Percentiles rank a stretch among this genome's conserved stretches.
Conservation (phyloP, 2,797 vertebrate species). For the Paratrypauchen microcephalus region DNA sequence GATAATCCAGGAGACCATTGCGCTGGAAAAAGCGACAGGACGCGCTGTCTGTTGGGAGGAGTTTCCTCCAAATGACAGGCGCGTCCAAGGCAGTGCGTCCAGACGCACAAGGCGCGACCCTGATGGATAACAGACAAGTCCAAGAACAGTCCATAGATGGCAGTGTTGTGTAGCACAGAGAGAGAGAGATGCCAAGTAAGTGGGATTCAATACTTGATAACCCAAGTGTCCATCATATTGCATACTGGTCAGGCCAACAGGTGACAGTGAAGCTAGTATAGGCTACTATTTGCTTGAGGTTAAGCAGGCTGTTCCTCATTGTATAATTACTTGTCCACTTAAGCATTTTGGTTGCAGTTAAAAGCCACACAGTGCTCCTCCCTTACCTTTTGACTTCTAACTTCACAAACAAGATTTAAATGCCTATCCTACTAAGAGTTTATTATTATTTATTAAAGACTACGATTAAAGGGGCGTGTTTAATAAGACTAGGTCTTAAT, state of each 20-base stretch:
- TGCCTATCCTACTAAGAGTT: too few species aligned
- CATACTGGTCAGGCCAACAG: neutral
- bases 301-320: neutral
- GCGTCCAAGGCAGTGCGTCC: conserved; percentile 71
- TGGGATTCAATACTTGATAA: neutral
- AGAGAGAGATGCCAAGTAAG: neutral
- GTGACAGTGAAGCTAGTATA: neutral
- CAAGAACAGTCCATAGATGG: conserved; percentile 54
- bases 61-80: conserved; percentile 82
- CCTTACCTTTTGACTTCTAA: too few species aligned
- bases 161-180: conserved; percentile 51
- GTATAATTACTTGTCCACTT: neutral
- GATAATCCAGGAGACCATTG: conserved; percentile 99
- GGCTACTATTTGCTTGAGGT: neutral
- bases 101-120: conserved; percentile 58
- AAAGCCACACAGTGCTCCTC: too few species aligned
- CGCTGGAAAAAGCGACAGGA: conserved; percentile 76
- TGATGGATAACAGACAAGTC: conserved; percentile 52
- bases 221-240: too few species aligned
- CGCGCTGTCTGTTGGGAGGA: conserved; percentile 79
- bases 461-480: too few species aligned
- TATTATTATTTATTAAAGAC: too few species aligned
- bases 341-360: neutral
- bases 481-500: too few species aligned
- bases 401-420: too few species aligned